phyloP scores from a whole-genome alignment of 2,888 invertebrate genomes.

The Limnephilus marmoratus region DNA sequence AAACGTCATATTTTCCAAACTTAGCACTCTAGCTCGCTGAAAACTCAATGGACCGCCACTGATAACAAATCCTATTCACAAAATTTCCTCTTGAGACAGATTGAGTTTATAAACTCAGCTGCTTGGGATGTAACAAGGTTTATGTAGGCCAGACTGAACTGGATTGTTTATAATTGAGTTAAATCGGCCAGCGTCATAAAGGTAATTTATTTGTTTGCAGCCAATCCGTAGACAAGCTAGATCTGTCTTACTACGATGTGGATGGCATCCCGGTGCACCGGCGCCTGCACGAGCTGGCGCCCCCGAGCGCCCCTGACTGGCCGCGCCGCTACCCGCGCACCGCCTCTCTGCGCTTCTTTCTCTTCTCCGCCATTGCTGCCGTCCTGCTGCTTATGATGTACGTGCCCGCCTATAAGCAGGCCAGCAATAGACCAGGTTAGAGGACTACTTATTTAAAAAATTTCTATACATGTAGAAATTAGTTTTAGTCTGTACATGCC shows the following conservation, averaged over 20 bases:
- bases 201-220: background rate
- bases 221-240: constrained; percentile 44
- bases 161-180: no score
- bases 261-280: constrained; percentile 47
- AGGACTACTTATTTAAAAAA: background rate
- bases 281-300: constrained; percentile 54
- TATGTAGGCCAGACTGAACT: no score
- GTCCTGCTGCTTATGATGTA: constrained; percentile 74
- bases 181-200: no score
- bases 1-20: no score
- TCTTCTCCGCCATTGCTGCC: constrained; percentile 74
- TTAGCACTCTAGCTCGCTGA: no score
- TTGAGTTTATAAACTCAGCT: no score
- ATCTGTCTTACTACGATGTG: constrained; percentile 37
- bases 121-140: no score
- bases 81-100: no score
- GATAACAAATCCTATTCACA: no score
- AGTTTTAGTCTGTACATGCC: no score
- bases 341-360: constrained; percentile 65
- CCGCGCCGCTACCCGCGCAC: constrained; percentile 38
- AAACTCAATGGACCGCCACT: no score
- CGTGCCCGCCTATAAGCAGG: constrained; percentile 75
- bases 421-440: constrained; percentile 67
- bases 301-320: background rate
- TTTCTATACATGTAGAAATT: background rate